Percentiles rank a stretch among this genome's conserved stretches.
Conservation (phyloP, 2,113 vertebrate species). For the Pholis gunnellus region DNA sequence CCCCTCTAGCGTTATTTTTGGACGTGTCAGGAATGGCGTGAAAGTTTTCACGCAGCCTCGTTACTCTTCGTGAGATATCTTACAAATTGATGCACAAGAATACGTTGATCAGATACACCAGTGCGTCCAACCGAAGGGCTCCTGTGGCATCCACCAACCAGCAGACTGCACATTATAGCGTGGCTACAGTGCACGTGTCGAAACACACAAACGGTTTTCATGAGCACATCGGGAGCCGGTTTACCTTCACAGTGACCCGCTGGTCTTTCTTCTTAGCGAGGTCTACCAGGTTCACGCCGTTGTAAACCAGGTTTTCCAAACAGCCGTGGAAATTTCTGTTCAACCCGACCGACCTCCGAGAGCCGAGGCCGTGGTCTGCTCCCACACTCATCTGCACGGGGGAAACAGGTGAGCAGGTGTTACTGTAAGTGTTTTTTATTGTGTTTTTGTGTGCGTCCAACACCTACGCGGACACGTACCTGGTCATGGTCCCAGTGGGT, state of each 20-base stretch:
- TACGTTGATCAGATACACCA: neutral
- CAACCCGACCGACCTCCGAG: constrained; percentile 76
- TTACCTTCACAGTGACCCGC: constrained; percentile 88
- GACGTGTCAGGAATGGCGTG: too few species aligned
- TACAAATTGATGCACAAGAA: too few species aligned
- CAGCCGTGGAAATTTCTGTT: constrained; percentile 90
- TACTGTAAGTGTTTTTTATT: neutral
- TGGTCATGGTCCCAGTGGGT: constrained; percentile 88
- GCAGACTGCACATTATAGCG: too few species aligned
- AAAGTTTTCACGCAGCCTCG: too few species aligned
- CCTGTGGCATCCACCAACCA: too few species aligned
- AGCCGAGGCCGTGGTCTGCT: constrained; percentile 84
- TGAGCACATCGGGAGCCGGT: constrained; percentile 20
- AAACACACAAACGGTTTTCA: neutral
- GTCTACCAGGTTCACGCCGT: constrained; percentile 88
- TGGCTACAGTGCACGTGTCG: neutral
- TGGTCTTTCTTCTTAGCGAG: constrained; percentile 83
- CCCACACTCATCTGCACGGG: constrained; percentile 91
- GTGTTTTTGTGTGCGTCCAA: neutral
- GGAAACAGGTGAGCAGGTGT: constrained; percentile 7
- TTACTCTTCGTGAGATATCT: too few species aligned
- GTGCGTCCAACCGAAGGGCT: neutral
- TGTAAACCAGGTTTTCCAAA: constrained; percentile 93
- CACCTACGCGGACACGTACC: constrained; percentile 75
- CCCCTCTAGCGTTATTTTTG: too few species aligned